Base-by-base conservation (phyloP, 2,797 vertebrate genomes). In the Adelosebastes latens region DNA sequence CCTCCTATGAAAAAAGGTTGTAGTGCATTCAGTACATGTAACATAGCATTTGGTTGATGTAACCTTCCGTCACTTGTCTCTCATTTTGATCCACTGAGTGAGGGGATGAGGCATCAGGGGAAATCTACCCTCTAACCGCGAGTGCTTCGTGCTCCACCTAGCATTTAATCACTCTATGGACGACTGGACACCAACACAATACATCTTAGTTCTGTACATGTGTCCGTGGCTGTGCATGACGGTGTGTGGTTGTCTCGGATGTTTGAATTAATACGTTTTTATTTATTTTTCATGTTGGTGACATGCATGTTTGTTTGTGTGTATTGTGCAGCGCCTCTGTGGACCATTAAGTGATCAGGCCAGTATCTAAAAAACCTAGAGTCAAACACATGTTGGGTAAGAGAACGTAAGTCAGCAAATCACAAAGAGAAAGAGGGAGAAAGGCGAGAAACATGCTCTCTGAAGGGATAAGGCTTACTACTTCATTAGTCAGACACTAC, bases 101-200 rank as follows among this genome's bases (percentile, higher is more conserved):
- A 79, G 72, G 34, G 63, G 55, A 85, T 63, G 77, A 70, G 65
- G 83, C 64, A 85, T 67, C 86, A 77, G 80, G 90, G 87, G 87
- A 90, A 89, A 92, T 90, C 88, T 91, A 64, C 76, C 74, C 79
- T 71, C 73, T 64, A 76, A 85, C 87, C 86, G 87, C 80, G 85
- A 83, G 79, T 75, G 72, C 79, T 88, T 87, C 68, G 62, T 84
- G 90, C 85, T 88, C 70, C 83, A 84, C 81, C 85, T 81, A 85
- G 82, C 89, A 91, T 93, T 93, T 90, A 93, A 93, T 89, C 84
- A 90, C 73, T 62, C 46, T 59, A 78, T 77, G 82, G 85, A 78
- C 80, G 86, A 87, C 65, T 80, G 77, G 77, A 84, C 87, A 77
- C 46, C 72, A 53, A 59, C 71, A 67, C 75, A 62, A 66, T 66